Conservation (phyloP, 1,140 invertebrate genomes). For the Octopus bimaculoides region DNA sequence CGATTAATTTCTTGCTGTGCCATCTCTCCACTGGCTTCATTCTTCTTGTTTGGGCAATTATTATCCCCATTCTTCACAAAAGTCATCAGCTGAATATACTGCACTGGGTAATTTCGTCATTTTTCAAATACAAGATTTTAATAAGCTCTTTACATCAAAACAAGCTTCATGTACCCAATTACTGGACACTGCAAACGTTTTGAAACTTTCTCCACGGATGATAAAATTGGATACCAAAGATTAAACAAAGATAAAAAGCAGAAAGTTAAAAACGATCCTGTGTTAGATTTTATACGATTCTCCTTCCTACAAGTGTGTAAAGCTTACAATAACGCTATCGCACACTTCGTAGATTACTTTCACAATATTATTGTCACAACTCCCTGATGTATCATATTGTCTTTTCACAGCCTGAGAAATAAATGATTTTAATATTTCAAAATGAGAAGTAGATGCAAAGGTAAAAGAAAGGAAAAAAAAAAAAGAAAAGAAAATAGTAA, state of each 20-base stretch:
- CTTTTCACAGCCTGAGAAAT: constrained; percentile 1
- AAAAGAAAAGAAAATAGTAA: neutral
- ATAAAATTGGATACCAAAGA: constrained; percentile 9
- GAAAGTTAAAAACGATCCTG: neutral
- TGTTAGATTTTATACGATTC: neutral
- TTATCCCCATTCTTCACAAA: neutral
- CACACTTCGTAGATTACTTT: neutral
- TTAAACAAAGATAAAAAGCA: constrained; percentile 6
- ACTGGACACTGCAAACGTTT: constrained; percentile 8
- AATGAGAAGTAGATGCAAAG: neutral
- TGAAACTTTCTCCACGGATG: constrained; percentile 12
- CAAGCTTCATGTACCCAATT: constrained; percentile 8
- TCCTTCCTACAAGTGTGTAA: neutral
- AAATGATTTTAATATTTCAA: neutral
- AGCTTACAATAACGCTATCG: neutral
- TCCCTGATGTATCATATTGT: neutral
- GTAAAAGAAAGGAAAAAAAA: neutral
- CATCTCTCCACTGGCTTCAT: neutral
- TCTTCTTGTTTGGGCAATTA: neutral
- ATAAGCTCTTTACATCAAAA: neutral
- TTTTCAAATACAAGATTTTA: neutral
- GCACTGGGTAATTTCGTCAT: constrained; percentile 2
- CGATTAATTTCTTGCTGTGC: constrained; percentile 9
- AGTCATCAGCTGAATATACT: constrained; percentile 1
- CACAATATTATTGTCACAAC: neutral